phyloP scores from a whole-genome alignment of 2,888 invertebrate genomes.

The Rhagophthalmus giganteus region DNA sequence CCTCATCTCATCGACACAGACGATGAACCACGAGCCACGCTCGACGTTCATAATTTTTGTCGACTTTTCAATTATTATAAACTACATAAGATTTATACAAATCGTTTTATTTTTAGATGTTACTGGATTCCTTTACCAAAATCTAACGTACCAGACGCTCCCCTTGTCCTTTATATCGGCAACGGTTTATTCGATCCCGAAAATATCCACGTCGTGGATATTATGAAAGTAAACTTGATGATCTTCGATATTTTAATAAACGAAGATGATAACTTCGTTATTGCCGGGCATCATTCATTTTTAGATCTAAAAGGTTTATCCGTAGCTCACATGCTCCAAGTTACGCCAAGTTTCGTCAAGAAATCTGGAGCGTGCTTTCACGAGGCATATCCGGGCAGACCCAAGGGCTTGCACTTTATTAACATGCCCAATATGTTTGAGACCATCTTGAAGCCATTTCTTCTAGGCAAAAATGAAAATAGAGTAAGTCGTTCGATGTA shows the following conservation, averaged over 20 bases:
- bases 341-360: constrained; percentile 62
- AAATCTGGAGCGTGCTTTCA: constrained; percentile 46
- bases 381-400: constrained; percentile 63
- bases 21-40: no score
- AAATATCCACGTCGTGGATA: constrained; percentile 8
- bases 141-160: neutral
- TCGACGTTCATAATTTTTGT: no score
- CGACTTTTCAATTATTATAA: no score
- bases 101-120: neutral
- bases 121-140: neutral
- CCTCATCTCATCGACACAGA: no score
- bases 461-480: neutral
- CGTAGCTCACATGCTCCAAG: constrained; percentile 40
- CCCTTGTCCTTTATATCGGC: neutral
- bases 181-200: neutral
- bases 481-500: no score
- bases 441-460: constrained; percentile 5
- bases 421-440: constrained; percentile 9
- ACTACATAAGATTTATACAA: no score
- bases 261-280: constrained; percentile 62
- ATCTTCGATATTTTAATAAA: constrained; percentile 60
- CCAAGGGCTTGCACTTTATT: constrained; percentile 57
- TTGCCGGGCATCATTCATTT: constrained; percentile 59
- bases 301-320: constrained; percentile 37
- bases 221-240: constrained; percentile 59